Evolutionary conservation across 2,888 invertebrate species (phyloP).

Genomic region (Hanleya hanleyi): DNA sequence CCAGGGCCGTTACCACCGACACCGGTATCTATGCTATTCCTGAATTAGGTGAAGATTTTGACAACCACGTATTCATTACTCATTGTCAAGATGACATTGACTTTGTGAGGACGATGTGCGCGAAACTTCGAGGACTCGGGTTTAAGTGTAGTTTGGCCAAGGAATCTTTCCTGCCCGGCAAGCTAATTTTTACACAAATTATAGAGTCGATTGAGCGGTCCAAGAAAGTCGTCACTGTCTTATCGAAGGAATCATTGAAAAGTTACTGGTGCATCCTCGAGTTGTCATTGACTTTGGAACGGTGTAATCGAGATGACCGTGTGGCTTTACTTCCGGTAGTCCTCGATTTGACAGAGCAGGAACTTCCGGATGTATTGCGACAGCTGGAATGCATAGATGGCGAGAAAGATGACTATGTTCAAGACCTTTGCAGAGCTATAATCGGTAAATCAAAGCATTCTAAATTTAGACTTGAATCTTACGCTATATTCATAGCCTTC

Average conservation of each 20-base stretch:
- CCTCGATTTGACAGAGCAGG: neutral
- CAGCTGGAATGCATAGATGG: neutral
- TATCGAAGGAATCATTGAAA: conserved; percentile 90
- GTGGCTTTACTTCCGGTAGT: conserved; percentile 6
- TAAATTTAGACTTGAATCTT: too few species aligned
- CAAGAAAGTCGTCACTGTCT: conserved; percentile 87
- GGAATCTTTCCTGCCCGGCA: conserved; percentile 29
- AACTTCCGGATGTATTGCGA: neutral
- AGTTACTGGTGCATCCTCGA: conserved; percentile 84
- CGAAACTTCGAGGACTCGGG: neutral
- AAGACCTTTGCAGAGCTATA: too few species aligned
- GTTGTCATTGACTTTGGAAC: conserved; percentile 2
- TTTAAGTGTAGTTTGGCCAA: conserved; percentile 19
- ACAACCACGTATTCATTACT: conserved; percentile 27
- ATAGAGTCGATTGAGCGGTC: conserved; percentile 90
- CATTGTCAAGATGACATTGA: conserved; percentile 15
- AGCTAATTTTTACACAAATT: conserved; percentile 84
- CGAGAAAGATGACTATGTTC: neutral
- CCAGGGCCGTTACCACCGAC: too few species aligned
- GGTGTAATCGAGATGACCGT: neutral
- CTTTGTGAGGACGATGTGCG: neutral
- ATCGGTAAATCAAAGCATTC: too few species aligned
- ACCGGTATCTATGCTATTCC: too few species aligned
- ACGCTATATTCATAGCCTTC: too few species aligned
- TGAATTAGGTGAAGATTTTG: neutral